Conservation (phyloP, 1,140 invertebrate genomes). For the Drosophila mayri region DNA sequence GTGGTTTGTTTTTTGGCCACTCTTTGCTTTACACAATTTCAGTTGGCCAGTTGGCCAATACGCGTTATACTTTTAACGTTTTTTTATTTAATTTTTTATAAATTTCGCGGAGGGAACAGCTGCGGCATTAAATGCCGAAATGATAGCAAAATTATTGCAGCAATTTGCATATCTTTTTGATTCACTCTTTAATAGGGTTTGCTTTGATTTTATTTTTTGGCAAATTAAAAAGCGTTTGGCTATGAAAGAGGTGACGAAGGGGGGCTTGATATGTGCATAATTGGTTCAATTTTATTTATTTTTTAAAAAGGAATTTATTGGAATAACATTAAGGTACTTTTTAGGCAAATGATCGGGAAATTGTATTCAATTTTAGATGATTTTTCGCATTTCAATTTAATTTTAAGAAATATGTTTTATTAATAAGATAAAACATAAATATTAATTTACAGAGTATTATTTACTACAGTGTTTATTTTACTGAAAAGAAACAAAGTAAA, state of each 20-base stretch:
- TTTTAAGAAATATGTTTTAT: not conserved
- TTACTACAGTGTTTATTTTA: not conserved
- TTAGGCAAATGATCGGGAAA: not conserved
- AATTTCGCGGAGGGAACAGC: conserved; percentile 8
- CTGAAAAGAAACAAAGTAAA: too few species aligned
- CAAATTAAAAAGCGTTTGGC: not conserved
- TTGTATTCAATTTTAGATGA: not conserved
- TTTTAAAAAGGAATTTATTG: too few species aligned
- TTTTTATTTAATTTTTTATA: not conserved
- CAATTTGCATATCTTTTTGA: conserved; percentile 29
- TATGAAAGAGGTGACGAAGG: not conserved
- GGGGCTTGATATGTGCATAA: not conserved
- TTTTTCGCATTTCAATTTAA: not conserved
- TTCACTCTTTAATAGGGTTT: conserved; percentile 3
- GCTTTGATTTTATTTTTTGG: conserved; percentile 4
- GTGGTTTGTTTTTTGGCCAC: conserved; percentile 3
- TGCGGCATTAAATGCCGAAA: conserved; percentile 9
- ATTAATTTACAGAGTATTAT: too few species aligned
- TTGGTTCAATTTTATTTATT: not conserved
- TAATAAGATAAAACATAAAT: too few species aligned
- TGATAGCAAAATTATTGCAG: conserved; percentile 32
- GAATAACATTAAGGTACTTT: not conserved
- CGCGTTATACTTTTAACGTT: conserved; percentile 27
- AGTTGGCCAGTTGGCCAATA: conserved; percentile 30
- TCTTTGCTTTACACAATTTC: conserved; percentile 46